Percentiles rank a stretch among this genome's conserved stretches.
These are phyloP conservation scores for Aporrectodea caliginosa DNA, from an alignment of 1,140 invertebrate species.

Conservation along the genomic window DNA sequence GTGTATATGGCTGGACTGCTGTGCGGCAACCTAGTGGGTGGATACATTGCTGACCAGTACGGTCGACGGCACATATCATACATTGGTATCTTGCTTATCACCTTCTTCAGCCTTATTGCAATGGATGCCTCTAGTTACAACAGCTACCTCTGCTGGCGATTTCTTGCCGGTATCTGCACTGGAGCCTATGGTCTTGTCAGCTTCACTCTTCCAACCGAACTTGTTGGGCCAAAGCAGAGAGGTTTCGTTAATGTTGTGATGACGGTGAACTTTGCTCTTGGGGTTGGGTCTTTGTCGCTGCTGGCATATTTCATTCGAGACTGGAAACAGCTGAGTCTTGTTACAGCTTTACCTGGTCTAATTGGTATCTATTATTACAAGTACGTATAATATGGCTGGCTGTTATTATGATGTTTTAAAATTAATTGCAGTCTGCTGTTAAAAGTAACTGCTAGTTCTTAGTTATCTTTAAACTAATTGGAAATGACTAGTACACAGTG, in stretches of 20 bases:
- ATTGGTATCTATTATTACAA: slow-evolving; percentile 26
- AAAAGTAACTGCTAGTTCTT: no score
- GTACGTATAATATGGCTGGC: no score
- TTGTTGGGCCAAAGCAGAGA: slow-evolving; percentile 70
- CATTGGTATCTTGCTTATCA: slow-evolving; percentile 12
- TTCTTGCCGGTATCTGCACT: slow-evolving; percentile 19
- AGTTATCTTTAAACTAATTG: no score
- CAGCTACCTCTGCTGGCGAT: slow-evolving; percentile 19
- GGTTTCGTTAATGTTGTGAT: slow-evolving; percentile 68
- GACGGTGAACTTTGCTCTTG: slow-evolving; percentile 62
- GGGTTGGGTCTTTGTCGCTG: slow-evolving; percentile 67
- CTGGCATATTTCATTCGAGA: slow-evolving; percentile 69
- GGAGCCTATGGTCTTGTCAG: slow-evolving; percentile 29
- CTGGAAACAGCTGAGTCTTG: slow-evolving; percentile 70
- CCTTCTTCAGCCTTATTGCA: slow-evolving; percentile 9
- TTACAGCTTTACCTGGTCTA: slow-evolving; percentile 67
- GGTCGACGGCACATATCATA: slow-evolving; percentile 25
- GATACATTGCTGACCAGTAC: slow-evolving; percentile 31
- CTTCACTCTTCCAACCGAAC: slow-evolving; percentile 57
- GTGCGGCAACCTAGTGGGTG: slow-evolving; percentile 28
- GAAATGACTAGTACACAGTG: no score
- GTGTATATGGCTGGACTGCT: slow-evolving; percentile 32
- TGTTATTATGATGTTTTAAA: no score
- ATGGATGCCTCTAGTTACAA: slow-evolving; percentile 13
- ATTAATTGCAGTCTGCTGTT: no score